Base-by-base conservation (phyloP, 1,140 invertebrate species). In the Leucophenga varia region DNA sequence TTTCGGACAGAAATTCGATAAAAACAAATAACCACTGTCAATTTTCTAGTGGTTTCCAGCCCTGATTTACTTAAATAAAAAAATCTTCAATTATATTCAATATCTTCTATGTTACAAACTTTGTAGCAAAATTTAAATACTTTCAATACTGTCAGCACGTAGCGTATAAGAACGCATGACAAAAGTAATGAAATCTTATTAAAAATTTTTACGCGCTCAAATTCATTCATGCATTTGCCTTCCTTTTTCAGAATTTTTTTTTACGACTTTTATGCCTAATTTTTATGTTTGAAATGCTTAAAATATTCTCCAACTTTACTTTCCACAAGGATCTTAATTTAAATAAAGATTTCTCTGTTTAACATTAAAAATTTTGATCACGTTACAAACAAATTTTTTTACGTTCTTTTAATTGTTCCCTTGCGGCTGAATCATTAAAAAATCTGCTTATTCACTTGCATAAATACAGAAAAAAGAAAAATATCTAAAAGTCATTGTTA, bases 161-260 rank as follows among this genome's bases (percentile, higher is more conserved):
- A n/a, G n/a, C n/a, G n/a, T n/a, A n/a, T 8, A 34, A 34, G n/a
- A 34, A 14, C 18, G 16, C 35, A 49, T 36, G 20, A 43, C n/a
- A 49, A 64, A 57, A 48, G 50, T 50, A 65, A 61, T 43, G 52
- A 63, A 65, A 65, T 25, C 63, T 65, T 63, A 65, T 65, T 67
- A 65, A 65, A 65, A 65, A n/a, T n/a, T 65, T 65, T 67, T 68
- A 65, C 59, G 63, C 63, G 67, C 63, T 67, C 57, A 44, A 25
- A 57, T 52, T n/a, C n/a, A 54, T 57, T 63, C 42, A n/a, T n/a
- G 59, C 61, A 63, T 63, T 65, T n/a, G n/a, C n/a, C n/a, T n/a
- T n/a, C n/a, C n/a, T n/a, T 65, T 67, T 67, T 67, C 63, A n/a
- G n/a, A n/a, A n/a, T n/a, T n/a, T 65, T 55, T 63, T 65, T 65